Conservation (phyloP, 2,113 vertebrate species). For the Recurvirostra avosetta region DNA sequence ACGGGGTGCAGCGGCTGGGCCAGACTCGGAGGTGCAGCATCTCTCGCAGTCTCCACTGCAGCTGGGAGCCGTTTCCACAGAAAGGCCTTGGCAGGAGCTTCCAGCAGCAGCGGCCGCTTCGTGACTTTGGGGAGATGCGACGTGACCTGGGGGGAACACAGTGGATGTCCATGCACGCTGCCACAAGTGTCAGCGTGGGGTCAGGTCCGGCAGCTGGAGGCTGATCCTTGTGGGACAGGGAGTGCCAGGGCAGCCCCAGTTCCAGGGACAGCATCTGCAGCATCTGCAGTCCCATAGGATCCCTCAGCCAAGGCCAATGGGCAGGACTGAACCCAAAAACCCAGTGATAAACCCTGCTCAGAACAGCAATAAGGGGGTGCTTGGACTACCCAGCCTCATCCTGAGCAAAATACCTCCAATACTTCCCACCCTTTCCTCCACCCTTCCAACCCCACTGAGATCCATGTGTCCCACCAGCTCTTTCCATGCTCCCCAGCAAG, state of each 20-base stretch:
- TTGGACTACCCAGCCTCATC: not conserved
- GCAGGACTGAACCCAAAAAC: not conserved
- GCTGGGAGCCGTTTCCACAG: not conserved
- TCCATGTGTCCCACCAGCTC: not conserved
- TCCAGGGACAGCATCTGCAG: not conserved
- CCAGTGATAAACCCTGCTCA: not conserved
- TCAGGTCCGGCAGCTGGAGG: rapidly evolving
- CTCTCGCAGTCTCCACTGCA: not conserved
- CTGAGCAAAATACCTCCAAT: not conserved
- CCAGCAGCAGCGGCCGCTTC: conserved; percentile 43
- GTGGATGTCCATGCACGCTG: rapidly evolving
- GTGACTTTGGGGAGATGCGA: conserved; percentile 63
- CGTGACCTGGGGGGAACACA: conserved; percentile 54
- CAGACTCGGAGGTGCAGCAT: not conserved
- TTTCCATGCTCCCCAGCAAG: not conserved
- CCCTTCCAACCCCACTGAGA: not conserved
- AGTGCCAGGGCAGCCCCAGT: not conserved
- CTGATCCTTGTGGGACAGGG: not conserved
- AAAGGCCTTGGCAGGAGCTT: not conserved
- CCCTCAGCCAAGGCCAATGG: not conserved
- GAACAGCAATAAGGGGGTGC: too few species aligned
- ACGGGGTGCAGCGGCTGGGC: conserved; percentile 17
- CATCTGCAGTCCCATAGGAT: not conserved
- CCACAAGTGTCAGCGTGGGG: rapidly evolving
- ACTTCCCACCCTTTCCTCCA: not conserved